Conservation (phyloP, 1,140 invertebrate genomes). For the Rhyzopertha dominica region DNA sequence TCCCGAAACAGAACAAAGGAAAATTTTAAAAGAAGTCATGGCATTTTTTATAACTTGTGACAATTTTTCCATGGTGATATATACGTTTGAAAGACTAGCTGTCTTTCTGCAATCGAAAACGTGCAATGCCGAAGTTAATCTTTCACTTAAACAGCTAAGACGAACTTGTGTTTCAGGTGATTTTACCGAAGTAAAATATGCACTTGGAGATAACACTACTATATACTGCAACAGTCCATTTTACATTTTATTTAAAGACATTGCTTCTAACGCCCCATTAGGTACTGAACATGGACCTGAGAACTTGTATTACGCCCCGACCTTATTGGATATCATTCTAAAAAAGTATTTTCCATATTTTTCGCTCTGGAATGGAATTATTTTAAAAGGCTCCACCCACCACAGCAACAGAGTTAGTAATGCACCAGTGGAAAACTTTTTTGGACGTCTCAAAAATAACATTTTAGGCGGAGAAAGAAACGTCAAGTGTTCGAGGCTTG, state of each 20-base stretch:
- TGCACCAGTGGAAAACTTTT: slow-evolving; percentile 12
- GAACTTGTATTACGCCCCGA: not conserved
- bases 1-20: not conserved
- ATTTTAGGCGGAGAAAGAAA: slow-evolving; percentile 6
- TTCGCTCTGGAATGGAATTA: slow-evolving; percentile 5
- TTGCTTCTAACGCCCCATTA: no score
- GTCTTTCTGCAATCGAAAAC: not conserved
- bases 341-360: slow-evolving; percentile 14
- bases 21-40: slow-evolving; percentile 8
- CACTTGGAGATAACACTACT: no score
- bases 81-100: slow-evolving; percentile 1
- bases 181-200: no score
- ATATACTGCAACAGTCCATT: no score
- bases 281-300: no score
- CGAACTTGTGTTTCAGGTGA: not conserved
- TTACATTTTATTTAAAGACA: no score
- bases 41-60: not conserved
- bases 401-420: not conserved
- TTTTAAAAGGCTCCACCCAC: no score
- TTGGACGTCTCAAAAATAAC: slow-evolving; percentile 8
- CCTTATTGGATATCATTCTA: slow-evolving; percentile 2
- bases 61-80: not conserved
- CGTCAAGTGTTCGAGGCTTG: slow-evolving; percentile 12
- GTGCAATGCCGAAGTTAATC: not conserved
- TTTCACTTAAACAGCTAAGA: not conserved